Conservation (phyloP, 2,797 vertebrate species). For the Tamandua tetradactyla region DNA sequence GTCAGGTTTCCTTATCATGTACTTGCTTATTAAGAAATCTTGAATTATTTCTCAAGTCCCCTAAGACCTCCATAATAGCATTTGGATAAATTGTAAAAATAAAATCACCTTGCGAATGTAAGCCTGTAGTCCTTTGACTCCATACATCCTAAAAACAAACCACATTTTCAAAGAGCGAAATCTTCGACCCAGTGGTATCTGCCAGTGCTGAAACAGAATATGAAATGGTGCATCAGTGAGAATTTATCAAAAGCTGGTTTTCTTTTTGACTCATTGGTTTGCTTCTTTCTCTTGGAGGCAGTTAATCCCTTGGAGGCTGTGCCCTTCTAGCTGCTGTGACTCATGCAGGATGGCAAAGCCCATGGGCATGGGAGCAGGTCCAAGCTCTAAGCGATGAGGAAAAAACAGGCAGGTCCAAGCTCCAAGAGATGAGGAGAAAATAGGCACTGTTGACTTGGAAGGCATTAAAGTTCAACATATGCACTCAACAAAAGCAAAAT, state of each 20-base stretch:
- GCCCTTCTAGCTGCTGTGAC: fast-evolving
- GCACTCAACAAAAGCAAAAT: too few species aligned
- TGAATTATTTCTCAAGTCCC: neutral
- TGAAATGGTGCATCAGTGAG: neutral
- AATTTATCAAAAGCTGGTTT: fast-evolving
- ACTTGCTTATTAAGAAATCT: neutral
- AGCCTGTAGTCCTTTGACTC: slow-evolving; percentile 92
- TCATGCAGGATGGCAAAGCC: neutral
- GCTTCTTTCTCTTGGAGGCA: neutral
- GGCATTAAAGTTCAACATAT: neutral
- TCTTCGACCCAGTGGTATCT: slow-evolving; percentile 95
- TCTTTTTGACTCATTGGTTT: neutral
- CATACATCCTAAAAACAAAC: slow-evolving; percentile 97
- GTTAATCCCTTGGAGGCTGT: neutral
- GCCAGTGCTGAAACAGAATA: slow-evolving; percentile 92
- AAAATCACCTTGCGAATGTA: slow-evolving; percentile 94
- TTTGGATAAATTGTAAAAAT: neutral
- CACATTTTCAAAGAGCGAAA: slow-evolving; percentile 98
- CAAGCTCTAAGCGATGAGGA: fast-evolving
- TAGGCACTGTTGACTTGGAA: neutral
- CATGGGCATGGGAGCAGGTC: fast-evolving
- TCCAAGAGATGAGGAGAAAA: fast-evolving
- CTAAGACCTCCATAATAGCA: neutral
- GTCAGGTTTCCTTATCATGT: neutral
- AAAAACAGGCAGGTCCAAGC: neutral